A percentile compares a stretch with the other conserved stretches of the same genome.
phyloP scores from a whole-genome alignment of 2,797 vertebrate genomes.

The Cygnus olor region DNA sequence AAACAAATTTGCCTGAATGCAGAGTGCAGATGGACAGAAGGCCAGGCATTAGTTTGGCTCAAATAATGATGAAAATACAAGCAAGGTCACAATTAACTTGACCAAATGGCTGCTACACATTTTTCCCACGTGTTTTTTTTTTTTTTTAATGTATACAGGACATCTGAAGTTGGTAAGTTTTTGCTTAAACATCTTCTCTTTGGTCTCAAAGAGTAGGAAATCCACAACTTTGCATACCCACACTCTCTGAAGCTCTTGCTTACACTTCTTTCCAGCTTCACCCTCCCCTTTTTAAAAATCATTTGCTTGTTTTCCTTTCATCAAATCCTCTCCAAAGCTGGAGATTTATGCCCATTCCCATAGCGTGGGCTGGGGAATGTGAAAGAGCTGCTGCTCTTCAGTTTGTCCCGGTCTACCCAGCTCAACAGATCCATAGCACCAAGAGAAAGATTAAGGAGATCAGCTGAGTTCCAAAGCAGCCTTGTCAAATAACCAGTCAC shows the following conservation, averaged over 20 bases:
- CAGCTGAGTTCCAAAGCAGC: background rate
- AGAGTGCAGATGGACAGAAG: background rate
- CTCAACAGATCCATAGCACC: background rate
- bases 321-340: background rate
- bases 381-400: background rate
- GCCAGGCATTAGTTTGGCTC: background rate
- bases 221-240: slow-evolving; percentile 11
- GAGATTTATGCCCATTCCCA: background rate
- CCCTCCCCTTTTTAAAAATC: background rate
- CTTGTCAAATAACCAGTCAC: background rate
- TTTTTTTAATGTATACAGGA: background rate
- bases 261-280: background rate
- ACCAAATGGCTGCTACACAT: background rate
- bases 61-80: background rate
- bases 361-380: rapidly evolving
- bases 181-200: background rate
- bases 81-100: background rate
- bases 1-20: background rate
- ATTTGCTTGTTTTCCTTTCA: background rate
- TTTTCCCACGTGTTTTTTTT: background rate
- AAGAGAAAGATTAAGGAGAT: background rate
- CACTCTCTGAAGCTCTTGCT: background rate
- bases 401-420: background rate
- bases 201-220: background rate
- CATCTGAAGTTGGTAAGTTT: background rate